Percentiles rank a stretch among this genome's conserved stretches.
Conservation (phyloP, 2,888 invertebrate genomes). For the Endotricha flammealis region DNA sequence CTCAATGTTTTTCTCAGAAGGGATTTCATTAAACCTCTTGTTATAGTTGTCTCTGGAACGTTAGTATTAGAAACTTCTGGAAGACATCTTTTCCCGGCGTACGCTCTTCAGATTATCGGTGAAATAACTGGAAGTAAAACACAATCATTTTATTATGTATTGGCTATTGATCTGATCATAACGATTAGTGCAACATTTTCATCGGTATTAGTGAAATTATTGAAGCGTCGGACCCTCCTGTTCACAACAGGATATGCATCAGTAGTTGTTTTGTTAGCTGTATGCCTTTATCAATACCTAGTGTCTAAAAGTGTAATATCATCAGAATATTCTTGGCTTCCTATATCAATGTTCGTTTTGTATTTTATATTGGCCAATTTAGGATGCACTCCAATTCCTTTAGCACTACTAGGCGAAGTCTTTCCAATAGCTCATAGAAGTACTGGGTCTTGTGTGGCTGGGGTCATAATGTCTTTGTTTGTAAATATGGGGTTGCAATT, state of each 20-base stretch:
- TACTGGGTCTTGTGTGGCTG: slow-evolving; percentile 32
- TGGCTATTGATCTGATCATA: slow-evolving; percentile 39
- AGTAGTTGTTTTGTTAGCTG: slow-evolving; percentile 26
- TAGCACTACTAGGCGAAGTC: slow-evolving; percentile 39
- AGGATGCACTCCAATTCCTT: slow-evolving; percentile 42
- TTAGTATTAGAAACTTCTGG: slow-evolving; percentile 35
- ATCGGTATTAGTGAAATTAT: slow-evolving; percentile 33
- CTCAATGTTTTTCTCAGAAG: slow-evolving; percentile 25
- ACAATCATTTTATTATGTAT: slow-evolving; percentile 33
- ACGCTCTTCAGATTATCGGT: slow-evolving; percentile 33
- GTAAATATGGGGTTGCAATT: slow-evolving; percentile 31
- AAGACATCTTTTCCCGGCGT: slow-evolving; percentile 40
- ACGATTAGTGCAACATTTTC: slow-evolving; percentile 31
- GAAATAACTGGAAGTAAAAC: slow-evolving; percentile 31
- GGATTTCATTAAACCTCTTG: slow-evolving; percentile 32
- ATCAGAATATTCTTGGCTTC: slow-evolving; percentile 24
- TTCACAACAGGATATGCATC: slow-evolving; percentile 35
- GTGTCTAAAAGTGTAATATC: slow-evolving; percentile 27
- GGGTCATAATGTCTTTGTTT: slow-evolving; percentile 30
- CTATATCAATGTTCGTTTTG: slow-evolving; percentile 29
- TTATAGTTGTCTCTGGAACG: slow-evolving; percentile 30
- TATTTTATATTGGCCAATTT: slow-evolving; percentile 41
- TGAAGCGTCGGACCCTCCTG: slow-evolving; percentile 37
- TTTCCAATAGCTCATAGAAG: slow-evolving; percentile 40
- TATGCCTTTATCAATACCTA: slow-evolving; percentile 30